phyloP scores from a whole-genome alignment of 2,797 vertebrate genomes.

The Macropus fuliginosus region DNA sequence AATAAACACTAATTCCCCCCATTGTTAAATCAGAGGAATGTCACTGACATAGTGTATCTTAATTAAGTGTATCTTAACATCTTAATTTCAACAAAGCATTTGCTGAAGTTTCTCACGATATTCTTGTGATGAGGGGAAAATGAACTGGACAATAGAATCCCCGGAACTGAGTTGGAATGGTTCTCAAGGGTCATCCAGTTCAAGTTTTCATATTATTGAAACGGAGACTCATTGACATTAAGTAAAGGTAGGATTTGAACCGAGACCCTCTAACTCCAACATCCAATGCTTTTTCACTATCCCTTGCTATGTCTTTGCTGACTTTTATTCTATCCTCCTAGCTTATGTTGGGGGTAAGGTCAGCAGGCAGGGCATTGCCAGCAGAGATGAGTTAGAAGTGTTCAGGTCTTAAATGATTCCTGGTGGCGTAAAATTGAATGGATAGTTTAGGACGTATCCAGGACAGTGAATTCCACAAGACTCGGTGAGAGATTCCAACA shows the following conservation, averaged over 20 bases:
- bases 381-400: not conserved
- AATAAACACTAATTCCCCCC: not conserved
- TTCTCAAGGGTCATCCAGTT: not conserved
- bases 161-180: not conserved
- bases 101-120: not conserved
- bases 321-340: not conserved
- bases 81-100: not conserved
- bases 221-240: not conserved
- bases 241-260: not conserved
- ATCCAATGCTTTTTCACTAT: not conserved
- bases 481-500: not conserved
- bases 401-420: not conserved
- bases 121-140: not conserved
- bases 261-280: not conserved
- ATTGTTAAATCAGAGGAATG: not conserved
- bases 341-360: not conserved
- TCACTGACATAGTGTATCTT: not conserved
- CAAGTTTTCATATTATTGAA: not conserved
- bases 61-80: no score
- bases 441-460: not conserved
- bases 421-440: not conserved
- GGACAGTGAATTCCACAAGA: not conserved
- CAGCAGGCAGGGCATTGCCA: not conserved
- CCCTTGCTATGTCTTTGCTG: not conserved
- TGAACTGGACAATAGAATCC: not conserved